These are phyloP conservation scores for Drosophila bunnanda DNA, from an alignment of 2,888 invertebrate species.

Conservation along the genomic window DNA sequence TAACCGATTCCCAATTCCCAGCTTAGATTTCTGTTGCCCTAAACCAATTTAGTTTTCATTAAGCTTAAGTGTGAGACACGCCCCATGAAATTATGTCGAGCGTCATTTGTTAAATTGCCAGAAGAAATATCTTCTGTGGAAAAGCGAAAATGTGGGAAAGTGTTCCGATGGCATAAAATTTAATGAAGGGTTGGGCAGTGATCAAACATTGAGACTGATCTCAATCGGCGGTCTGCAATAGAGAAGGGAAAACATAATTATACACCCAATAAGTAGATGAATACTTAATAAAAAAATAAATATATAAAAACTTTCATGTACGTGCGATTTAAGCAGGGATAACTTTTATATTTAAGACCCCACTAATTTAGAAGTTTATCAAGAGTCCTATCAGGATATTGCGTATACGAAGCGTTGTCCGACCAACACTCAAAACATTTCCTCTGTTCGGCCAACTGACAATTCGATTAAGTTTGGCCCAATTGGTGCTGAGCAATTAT, in stretches of 20 bases:
- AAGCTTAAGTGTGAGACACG: conserved; percentile 28
- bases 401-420: conserved; percentile 51
- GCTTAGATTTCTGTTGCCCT: neutral
- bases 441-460: conserved; percentile 53
- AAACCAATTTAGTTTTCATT: conserved; percentile 27
- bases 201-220: conserved; percentile 20
- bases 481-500: conserved; percentile 72
- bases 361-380: conserved; percentile 19
- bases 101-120: conserved; percentile 47
- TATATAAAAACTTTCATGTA: neutral
- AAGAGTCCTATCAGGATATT: conserved; percentile 28
- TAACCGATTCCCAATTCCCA: neutral
- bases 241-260: conserved; percentile 2
- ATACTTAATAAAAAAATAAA: neutral
- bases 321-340: neutral
- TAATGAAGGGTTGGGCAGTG: conserved; percentile 16
- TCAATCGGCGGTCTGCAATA: conserved; percentile 25
- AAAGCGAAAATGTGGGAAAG: neutral
- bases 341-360: neutral
- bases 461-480: conserved; percentile 78
- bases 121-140: conserved; percentile 28
- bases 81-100: conserved; percentile 24
- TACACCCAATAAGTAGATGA: conserved; percentile 25
- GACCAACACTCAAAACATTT: conserved; percentile 20
- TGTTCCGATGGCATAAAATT: conserved; percentile 7